Base-by-base conservation (phyloP, 2,888 invertebrate species). In the Axea sp. region DNA sequence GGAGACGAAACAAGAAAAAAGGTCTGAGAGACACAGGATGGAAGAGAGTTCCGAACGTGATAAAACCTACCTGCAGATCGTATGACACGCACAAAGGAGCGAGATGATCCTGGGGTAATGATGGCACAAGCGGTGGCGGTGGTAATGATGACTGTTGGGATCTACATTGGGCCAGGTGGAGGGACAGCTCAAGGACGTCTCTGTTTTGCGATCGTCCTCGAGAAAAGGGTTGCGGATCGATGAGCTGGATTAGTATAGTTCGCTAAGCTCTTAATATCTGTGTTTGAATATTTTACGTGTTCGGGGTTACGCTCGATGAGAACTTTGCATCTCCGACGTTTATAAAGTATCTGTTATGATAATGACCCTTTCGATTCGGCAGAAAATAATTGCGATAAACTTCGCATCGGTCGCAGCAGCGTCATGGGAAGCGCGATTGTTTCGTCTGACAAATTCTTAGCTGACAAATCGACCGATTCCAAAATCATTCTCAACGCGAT, bases 211-310 rank as follows among this genome's bases (percentile, higher is more conserved):
- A 73, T 74, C 67, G 62, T 51, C 49, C 82, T 81, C 77, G 74
- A 79, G 78, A 26, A 80, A 82, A 81, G 83, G 79, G 77, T 84
- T 85, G 83, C 78, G 85, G 83, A 86, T 86, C 86, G 85, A 86
- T 85, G 83, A 84, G 81, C 82, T 75, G 83, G 82, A 86, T 85
- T 86, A 85, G 83, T 84, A 84, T 85, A 82, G 80, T 78, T 75
- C 53, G 73, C 71, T 65, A 55, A 47, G 75, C 76, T 80, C 72
- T 64, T 65, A 60, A 69, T 69, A 72, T 68, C 59, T 51, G 62
- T 33, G 57, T 73, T 60, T 53, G 74, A 71, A 77, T 77, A 74
- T 72, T 74, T 76, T 67, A 73, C 65, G 31, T 12, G 68, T 75
- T 47, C 22, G 69, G 60, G 57, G 64, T 37, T 49, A 49, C 33